Conservation (phyloP, 2,113 vertebrate species). For the Sitta europaea region DNA sequence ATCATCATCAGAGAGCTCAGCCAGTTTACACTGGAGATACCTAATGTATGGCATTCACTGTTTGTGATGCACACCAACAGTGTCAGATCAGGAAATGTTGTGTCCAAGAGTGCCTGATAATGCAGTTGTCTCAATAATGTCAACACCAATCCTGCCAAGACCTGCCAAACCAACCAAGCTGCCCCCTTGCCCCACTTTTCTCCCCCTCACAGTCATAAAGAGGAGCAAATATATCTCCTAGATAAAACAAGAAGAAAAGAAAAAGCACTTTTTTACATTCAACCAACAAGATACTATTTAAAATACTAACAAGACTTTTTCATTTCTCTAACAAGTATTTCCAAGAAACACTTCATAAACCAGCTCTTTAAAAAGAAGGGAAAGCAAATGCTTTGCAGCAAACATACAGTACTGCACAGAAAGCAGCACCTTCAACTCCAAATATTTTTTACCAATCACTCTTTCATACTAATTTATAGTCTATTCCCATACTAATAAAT, state of each 20-base stretch:
- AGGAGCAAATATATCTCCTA: neutral
- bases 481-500: neutral
- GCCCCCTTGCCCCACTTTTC: neutral
- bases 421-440: slow-evolving; percentile 1
- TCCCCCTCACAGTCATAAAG: neutral
- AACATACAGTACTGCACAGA: neutral
- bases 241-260: neutral
- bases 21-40: neutral
- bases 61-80: neutral
- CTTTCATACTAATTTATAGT: neutral
- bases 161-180: neutral
- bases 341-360: slow-evolving; percentile 57
- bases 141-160: neutral
- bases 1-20: neutral
- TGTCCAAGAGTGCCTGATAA: neutral
- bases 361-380: slow-evolving; percentile 17
- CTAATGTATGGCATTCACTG: fast-evolving
- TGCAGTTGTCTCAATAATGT: neutral
- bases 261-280: neutral
- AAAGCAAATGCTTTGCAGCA: slow-evolving; percentile 20
- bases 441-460: neutral
- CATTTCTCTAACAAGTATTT: slow-evolving; percentile 7
- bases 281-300: neutral
- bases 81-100: neutral
- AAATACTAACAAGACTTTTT: neutral